Evolutionary conservation across 2,797 vertebrate species (phyloP), one percentile per base, ranked within the genome.

Genomic region (Paratrypauchen microcephalus): DNA sequence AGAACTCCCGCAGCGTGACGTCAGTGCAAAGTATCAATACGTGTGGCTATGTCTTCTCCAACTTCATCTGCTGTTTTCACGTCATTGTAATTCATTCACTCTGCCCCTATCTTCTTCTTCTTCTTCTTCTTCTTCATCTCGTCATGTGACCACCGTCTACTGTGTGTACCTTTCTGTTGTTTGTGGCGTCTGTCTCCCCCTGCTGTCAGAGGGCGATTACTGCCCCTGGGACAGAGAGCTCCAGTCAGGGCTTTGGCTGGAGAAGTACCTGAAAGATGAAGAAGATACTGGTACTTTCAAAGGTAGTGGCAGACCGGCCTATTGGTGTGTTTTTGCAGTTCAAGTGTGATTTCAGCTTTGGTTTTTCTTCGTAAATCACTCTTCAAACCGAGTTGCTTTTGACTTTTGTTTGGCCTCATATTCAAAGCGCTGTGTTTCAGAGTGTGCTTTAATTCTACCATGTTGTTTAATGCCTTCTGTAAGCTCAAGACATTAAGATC

Each of bases 131-230:
- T 74, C 69, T 60, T 73, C 82, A 74, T 78, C 13, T 58, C 69
- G 21, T 73, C 75, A 59, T 76, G 41, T 75, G 55, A 41, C 1
- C 19, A 11, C 65, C 64, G 11, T 58, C 1, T 75, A 1, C 28
- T 60, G 58, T 57, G 36, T 71, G 1, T 71, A 26, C 72, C 1
- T 66, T 15, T 76, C 52, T 81, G 1, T 74, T 84, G 65, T 76
- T 41, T 73, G 23, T 75, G 92, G 81, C 89, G 77, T 92, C 66
- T 94, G 91, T 89, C 91, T 93, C 94, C 95, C 94, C 91, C 94
- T 94, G 85, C 89, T 94, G 94, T 90, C 95, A 98, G 96, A 96
- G 94, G 96, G 96, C 65, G 95, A 96, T 93, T 97, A 98, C 93
- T 95, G 92, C 89, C 96, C 98, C 77, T 95, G 95, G 97, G 94